Evolutionary conservation across 2,888 invertebrate genomes (phyloP).

Genomic region (Zygogramma bicolorata): DNA sequence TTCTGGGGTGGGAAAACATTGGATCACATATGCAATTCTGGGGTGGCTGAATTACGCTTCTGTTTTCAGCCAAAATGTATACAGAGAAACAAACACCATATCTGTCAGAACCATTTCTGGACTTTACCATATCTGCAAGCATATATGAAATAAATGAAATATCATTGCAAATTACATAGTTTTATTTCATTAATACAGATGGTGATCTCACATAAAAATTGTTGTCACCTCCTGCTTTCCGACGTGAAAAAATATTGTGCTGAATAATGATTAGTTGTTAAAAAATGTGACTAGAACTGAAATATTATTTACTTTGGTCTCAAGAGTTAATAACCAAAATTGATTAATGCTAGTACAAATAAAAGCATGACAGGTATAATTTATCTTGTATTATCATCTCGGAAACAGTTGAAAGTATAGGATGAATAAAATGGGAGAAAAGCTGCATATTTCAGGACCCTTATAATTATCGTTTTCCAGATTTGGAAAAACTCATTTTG

Average conservation of each 20-base stretch:
- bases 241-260: slow-evolving; percentile 47
- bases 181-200: slow-evolving; percentile 42
- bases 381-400: not conserved
- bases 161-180: slow-evolving; percentile 42
- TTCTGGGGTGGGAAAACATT: too few species aligned
- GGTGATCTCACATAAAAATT: slow-evolving; percentile 46
- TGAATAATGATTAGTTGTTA: slow-evolving; percentile 45
- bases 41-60: too few species aligned
- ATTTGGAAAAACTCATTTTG: not conserved
- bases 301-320: slow-evolving; percentile 55
- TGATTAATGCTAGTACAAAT: slow-evolving; percentile 32
- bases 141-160: slow-evolving; percentile 17
- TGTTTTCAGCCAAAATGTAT: too few species aligned
- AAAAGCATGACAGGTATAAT: not conserved
- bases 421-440: not conserved
- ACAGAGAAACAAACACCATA: too few species aligned
- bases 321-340: slow-evolving; percentile 30
- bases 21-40: too few species aligned
- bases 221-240: slow-evolving; percentile 40
- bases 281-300: slow-evolving; percentile 56
- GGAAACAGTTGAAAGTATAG: not conserved
- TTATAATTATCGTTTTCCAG: not conserved
- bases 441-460: not conserved
- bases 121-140: not conserved
- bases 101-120: too few species aligned